Evolutionary conservation across 2,888 invertebrate species (phyloP), one percentile per base, ranked within the genome.

Genomic region (Brachyptera risi): DNA sequence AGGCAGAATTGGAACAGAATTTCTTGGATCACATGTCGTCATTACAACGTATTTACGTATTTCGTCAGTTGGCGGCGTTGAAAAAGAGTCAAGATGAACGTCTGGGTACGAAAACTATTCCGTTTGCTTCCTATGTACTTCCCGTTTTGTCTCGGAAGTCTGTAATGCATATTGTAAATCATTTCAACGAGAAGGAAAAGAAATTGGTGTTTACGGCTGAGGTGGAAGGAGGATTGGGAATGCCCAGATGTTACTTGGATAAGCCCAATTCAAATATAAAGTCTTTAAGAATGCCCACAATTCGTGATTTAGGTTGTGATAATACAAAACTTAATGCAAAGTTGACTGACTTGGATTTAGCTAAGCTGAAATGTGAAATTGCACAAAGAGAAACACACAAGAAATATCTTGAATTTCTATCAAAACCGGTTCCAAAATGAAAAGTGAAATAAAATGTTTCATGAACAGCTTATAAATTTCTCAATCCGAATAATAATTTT

Each of bases 321-420:
- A 42, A 42, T 31, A 51, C 26, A 2, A 49, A n/a, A 1, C 2
- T 27, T 15, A 26, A 51, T 19, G 17, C 27, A 3, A 24, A 26
- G n/a, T 27, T 9, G 31, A 51, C 27, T 26, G 50, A 27, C 9
- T 23, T 51, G 27, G 27, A 51, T n/a, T 17, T 51, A 9, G 24
- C 24, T 31, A 51, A 51, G 31, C 27, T 51, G 3, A 51, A n/a
- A 26, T 24, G 24, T 24, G 50, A 51, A 24, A 51, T 51, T n/a
- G 50, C 50, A 15, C 17, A 51, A 17, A 51, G 19, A 27, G 50
- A 51, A 51, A 51, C 50, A 19, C 50, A 51, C 31, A 51, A 51
- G 27, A 51, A 51, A 51, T 51, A 26, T 51, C 50, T 27, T 1
- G 26, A 26, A 3, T 15, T 51, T 23, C 17, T 51, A 26, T 42